Percentiles rank a stretch among this genome's conserved stretches.
These are phyloP conservation scores for Chelonus formosanus DNA, from an alignment of 2,888 invertebrate species.

Conservation along the genomic window DNA sequence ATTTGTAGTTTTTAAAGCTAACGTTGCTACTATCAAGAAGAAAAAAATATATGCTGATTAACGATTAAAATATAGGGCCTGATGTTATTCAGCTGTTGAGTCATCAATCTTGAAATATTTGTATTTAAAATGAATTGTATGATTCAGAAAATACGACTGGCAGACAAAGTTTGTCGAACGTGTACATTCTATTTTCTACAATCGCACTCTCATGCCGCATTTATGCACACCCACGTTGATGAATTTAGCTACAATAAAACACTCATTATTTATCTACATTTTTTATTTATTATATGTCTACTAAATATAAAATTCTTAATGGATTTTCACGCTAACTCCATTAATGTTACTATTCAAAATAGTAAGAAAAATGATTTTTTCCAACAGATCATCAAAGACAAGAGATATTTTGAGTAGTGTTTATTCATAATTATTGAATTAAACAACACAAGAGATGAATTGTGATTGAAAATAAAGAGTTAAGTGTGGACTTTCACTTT, in stretches of 20 bases:
- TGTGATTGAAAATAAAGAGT: no score
- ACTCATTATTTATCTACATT: neutral
- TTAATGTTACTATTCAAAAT: no score
- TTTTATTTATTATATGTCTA: neutral
- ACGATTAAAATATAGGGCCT: neutral
- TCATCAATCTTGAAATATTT: conserved; percentile 19
- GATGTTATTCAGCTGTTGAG: neutral
- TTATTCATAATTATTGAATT: no score
- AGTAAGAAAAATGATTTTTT: no score
- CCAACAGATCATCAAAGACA: no score
- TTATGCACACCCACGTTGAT: conserved; percentile 28
- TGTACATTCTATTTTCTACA: conserved; percentile 33
- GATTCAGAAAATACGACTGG: conserved; percentile 19
- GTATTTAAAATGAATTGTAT: conserved; percentile 1
- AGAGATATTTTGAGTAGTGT: no score
- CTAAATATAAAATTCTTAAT: no score
- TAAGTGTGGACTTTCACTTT: no score
- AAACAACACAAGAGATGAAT: no score
- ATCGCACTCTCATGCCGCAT: conserved; percentile 21
- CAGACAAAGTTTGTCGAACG: conserved; percentile 21
- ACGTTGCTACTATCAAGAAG: no score
- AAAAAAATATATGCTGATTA: neutral
- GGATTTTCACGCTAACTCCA: no score
- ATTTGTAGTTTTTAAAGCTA: no score
- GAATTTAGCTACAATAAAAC: neutral